Evolutionary conservation across 2,113 vertebrate species (phyloP), one percentile per base, ranked within the genome.

Genomic region (Andinoacara biseriatus): DNA sequence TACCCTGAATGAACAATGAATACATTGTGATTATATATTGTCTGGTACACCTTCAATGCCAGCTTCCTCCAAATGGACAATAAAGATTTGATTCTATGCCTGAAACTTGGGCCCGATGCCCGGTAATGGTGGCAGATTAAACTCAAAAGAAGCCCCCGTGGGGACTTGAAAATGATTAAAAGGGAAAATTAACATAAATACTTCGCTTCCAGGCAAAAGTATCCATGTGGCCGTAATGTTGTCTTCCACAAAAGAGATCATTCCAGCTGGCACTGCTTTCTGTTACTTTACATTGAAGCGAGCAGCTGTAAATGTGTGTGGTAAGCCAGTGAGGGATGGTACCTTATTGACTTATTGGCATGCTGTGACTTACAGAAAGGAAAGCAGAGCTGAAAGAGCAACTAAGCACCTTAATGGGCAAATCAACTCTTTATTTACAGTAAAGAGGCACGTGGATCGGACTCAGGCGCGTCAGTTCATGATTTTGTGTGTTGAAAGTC

Each of bases 1-100:
- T 69, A 69, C 54, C 52, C 76, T 77, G 31, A 76, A 58, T 18
- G 52, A 80, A 87, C 76, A 90, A 83, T 84, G 35, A 61, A n/a
- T 29, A 77, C 54, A 78, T 74, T 79, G 46, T 62, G 57, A 81
- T 77, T 60, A 59, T 38, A 43, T 14, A 87, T 88, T 90, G 86
- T 93, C 49, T 65, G n/a, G 29, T 5, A 2, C 0, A 29, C 57
- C 7, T 52, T 33, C 38, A 15, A 4, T 80, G 86, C 77, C 84
- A 90, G 49, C 62, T 76, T 87, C 65, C 22, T 40, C 31, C 52
- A 72, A 87, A 77, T 58, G 81, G 62, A 89, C 59, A 74, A 83
- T 81, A 40, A 67, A 63, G 54, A 80, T 85, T 90, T 82, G 56
- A 87, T 61, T 80, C 11, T 46, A n/a, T 83, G 58, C 18, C 38